Conservation (phyloP, 1,140 invertebrate genomes). For the Drosophila pectinifera region DNA sequence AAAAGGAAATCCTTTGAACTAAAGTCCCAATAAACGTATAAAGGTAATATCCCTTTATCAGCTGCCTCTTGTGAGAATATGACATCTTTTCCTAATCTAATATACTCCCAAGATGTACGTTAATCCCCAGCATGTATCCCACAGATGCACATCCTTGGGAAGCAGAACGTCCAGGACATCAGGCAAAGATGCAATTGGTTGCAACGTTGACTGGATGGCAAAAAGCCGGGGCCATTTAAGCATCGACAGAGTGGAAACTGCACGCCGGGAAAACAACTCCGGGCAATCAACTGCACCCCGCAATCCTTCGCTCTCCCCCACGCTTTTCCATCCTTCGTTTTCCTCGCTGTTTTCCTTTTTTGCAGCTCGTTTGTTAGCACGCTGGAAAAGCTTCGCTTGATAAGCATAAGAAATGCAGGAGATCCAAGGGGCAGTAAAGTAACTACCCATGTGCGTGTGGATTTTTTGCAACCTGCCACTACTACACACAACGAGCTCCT, state of each 20-base stretch:
- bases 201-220: constrained; percentile 1
- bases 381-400: constrained; percentile 52
- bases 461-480: constrained; percentile 31
- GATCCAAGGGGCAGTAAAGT: background rate
- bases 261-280: constrained; percentile 58
- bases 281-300: constrained; percentile 51
- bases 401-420: constrained; percentile 61
- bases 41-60: background rate
- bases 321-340: constrained; percentile 2
- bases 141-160: constrained; percentile 1
- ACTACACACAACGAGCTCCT: constrained; percentile 68
- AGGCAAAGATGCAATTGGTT: constrained; percentile 7
- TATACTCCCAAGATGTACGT: background rate
- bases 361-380: constrained; percentile 39
- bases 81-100: background rate
- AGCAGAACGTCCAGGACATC: background rate
- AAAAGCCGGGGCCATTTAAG: constrained; percentile 82
- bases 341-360: constrained; percentile 17
- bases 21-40: background rate
- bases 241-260: constrained; percentile 87
- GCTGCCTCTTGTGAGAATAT: background rate
- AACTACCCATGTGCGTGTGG: constrained; percentile 17
- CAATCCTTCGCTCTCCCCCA: background rate
- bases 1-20: no score
- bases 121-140: background rate